Base-by-base conservation (phyloP, 2,888 invertebrate species). In the Microplitis manilae region DNA sequence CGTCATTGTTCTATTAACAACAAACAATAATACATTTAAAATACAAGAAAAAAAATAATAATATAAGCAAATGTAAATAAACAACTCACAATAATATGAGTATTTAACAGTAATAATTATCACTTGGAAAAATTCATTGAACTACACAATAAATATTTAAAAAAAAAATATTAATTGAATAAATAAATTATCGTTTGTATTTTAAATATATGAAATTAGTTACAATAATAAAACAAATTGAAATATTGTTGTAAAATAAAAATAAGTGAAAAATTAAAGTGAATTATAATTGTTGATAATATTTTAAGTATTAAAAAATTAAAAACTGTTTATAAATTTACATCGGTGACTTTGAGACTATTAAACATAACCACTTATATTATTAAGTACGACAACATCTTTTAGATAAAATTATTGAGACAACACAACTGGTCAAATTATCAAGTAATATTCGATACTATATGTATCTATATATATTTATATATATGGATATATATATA, bases 1-100 rank as follows among this genome's bases (percentile, higher is more conserved):
- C 38, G 85, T 87, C 89, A 89, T 89, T 77, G 84, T 84, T 80
- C 83, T 87, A 78, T 59, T 81, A 83, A 78, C 65, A 79, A 78
- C 61, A 60, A 62, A 68, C 7, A 72, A 17, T 60, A 38, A 6
- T n/a, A 15, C 9, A 50, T 40, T 40, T 72, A 6, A 62, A 40
- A 38, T 9, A n/a, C 7, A 5, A 39, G 62, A 59, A 73, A 17
- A 69, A 76, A 73, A 71, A 72, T 6, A 68, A 40, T 13, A 60
- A 62, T 7, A 41, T 75, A 15, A n/a, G 17, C n/a, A 38, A 9
- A n/a, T 41, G n/a, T 69, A 74, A 38, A 8, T n/a, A 62, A 75
- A 68, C 9, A 8, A 70, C 50, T 50, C 50, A 50, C 13, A 50
- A 1, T 50, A 50, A 1, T 50, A 20, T 30, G 30, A 30, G 30